Percentiles rank a stretch among this genome's conserved stretches.
phyloP scores from a whole-genome alignment of 2,113 vertebrate genomes.

The Nasalis larvatus region DNA sequence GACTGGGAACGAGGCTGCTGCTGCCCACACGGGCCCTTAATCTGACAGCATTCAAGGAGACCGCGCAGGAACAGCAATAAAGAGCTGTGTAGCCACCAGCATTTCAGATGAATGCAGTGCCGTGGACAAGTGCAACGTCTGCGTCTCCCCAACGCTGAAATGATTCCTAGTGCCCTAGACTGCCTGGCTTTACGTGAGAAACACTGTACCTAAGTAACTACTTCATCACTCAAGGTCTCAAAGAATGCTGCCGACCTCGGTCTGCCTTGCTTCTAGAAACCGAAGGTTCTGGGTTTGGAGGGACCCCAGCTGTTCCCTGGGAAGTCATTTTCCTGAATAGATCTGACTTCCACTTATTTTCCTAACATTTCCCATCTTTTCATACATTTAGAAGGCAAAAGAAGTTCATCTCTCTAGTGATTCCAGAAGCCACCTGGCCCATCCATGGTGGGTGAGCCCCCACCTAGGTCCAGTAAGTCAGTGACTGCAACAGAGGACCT shows the following conservation, averaged over 20 bases:
- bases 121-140: accelerated
- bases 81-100: accelerated
- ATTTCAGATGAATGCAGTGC: accelerated
- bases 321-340: background rate
- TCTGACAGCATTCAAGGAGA: too few relatives aligned
- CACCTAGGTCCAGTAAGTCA: background rate
- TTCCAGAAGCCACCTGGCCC: accelerated
- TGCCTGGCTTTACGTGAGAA: accelerated
- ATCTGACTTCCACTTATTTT: background rate
- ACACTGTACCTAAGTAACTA: accelerated
- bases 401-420: background rate
- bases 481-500: background rate
- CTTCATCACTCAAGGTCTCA: background rate
- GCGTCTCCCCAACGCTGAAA: accelerated
- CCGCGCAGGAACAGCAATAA: accelerated
- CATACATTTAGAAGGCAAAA: background rate
- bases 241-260: accelerated
- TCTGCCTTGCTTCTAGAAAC: background rate
- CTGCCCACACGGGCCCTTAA: background rate
- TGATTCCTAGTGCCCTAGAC: accelerated
- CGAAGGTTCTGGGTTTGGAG: background rate
- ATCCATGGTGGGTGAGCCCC: too few relatives aligned
- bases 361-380: background rate
- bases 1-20: background rate
- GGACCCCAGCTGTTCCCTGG: background rate